A percentile compares a stretch with the other conserved stretches of the same genome.
phyloP scores from a whole-genome alignment of 2,888 invertebrate genomes.

The Alsophila aescularia region DNA sequence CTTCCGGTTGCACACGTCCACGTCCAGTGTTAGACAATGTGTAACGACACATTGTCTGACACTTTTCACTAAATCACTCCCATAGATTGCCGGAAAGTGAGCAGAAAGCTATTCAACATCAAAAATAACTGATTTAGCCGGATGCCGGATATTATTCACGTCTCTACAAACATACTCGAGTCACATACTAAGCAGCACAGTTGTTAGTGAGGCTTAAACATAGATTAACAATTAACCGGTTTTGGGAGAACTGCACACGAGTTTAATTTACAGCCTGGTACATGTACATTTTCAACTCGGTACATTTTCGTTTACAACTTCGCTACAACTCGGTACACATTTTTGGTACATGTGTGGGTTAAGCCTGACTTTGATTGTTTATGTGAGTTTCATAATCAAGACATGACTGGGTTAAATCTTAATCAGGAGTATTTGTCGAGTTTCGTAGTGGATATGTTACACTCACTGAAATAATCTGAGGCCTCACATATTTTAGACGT shows the following conservation, averaged over 20 bases:
- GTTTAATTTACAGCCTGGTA: slow-evolving; percentile 47
- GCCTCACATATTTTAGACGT: too few relatives aligned
- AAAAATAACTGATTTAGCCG: background rate
- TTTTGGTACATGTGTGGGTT: slow-evolving; percentile 13
- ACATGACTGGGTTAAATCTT: slow-evolving; percentile 14
- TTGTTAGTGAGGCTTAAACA: slow-evolving; percentile 41
- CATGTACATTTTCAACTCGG: slow-evolving; percentile 21
- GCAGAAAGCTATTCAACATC: too few relatives aligned
- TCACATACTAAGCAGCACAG: slow-evolving; percentile 43
- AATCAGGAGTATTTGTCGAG: slow-evolving; percentile 14
- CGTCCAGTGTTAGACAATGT: too few relatives aligned
- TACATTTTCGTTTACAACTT: slow-evolving; percentile 23
- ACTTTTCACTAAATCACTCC: too few relatives aligned
- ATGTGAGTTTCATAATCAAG: slow-evolving; percentile 27
- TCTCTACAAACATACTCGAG: slow-evolving; percentile 18
- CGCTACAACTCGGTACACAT: slow-evolving; percentile 19
- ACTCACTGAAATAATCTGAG: too few relatives aligned
- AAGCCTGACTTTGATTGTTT: slow-evolving; percentile 12
- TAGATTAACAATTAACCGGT: slow-evolving; percentile 39
- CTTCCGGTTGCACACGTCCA: too few relatives aligned
- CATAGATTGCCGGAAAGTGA: too few relatives aligned
- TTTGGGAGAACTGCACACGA: slow-evolving; percentile 45
- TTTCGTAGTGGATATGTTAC: background rate
- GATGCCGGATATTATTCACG: slow-evolving; percentile 2
- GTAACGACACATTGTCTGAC: too few relatives aligned